phyloP scores from a whole-genome alignment of 2,888 invertebrate species.

The Andrena praecox region DNA sequence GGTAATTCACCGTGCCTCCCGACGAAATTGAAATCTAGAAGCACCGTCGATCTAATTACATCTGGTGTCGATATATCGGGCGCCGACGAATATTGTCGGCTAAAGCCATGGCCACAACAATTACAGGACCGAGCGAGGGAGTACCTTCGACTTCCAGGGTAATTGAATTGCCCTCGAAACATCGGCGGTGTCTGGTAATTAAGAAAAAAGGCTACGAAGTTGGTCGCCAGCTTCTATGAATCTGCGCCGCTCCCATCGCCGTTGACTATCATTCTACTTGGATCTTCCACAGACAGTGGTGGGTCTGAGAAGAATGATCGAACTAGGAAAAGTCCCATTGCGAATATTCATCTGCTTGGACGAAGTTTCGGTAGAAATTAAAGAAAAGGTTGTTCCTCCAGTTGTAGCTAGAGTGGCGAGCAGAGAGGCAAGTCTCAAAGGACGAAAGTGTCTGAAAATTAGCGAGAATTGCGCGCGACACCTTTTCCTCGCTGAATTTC shows the following conservation, averaged over 20 bases:
- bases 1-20: constrained; percentile 59
- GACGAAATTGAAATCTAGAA: constrained; percentile 70
- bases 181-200: constrained; percentile 25
- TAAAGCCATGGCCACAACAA: constrained; percentile 65
- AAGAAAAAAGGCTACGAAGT: constrained; percentile 1
- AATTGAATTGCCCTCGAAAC: constrained; percentile 56
- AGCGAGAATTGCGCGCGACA: neutral
- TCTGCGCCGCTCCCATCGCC: neutral
- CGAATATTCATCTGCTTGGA: too few relatives aligned
- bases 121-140: constrained; percentile 59
- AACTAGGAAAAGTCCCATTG: too few relatives aligned
- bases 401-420: neutral
- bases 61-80: constrained; percentile 65
- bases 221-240: too few relatives aligned
- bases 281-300: too few relatives aligned
- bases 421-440: neutral
- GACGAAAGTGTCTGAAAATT: constrained; percentile 5
- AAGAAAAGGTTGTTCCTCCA: neutral
- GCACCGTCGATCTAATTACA: constrained; percentile 66
- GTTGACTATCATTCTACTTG: neutral
- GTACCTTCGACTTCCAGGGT: constrained; percentile 57
- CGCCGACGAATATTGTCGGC: constrained; percentile 64
- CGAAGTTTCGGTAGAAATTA: too few relatives aligned
- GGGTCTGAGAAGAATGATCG: too few relatives aligned
- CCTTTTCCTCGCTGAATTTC: constrained; percentile 23